Percentiles rank a stretch among this genome's conserved stretches.
Conservation (phyloP, 92 coral and sea anemone genomes). For the Metridium senile region DNA sequence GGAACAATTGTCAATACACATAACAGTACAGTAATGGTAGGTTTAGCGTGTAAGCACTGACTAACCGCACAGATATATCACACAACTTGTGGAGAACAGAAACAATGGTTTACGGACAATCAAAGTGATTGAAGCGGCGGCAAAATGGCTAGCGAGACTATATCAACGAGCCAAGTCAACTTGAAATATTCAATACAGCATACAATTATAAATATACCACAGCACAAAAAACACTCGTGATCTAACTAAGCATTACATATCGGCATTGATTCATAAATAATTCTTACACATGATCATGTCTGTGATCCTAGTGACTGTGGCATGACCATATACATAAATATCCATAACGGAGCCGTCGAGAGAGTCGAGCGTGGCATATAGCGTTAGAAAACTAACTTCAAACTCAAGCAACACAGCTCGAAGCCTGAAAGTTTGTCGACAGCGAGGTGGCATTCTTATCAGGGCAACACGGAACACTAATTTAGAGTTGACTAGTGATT, state of each 20-base stretch:
- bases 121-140: slow-evolving; percentile 13
- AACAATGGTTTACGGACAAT: slow-evolving; percentile 7
- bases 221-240: too few relatives aligned
- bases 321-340: neutral
- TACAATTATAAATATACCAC: too few relatives aligned
- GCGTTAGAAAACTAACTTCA: neutral
- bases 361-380: neutral
- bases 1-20: slow-evolving; percentile 30
- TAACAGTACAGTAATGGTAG: slow-evolving; percentile 26
- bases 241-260: too few relatives aligned
- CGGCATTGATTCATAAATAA: too few relatives aligned
- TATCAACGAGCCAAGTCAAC: neutral
- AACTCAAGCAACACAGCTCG: neutral
- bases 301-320: neutral
- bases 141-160: neutral
- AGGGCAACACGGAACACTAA: slow-evolving; percentile 15
- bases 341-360: neutral
- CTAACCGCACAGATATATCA: slow-evolving; percentile 8
- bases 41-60: neutral
- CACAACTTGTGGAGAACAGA: neutral
- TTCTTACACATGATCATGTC: too few relatives aligned
- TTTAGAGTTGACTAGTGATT: neutral
- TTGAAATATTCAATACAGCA: neutral
- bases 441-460: neutral
- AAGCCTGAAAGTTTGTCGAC: neutral